phyloP scores from a whole-genome alignment of 2,888 invertebrate species.

The Lycaena phlaeas region DNA sequence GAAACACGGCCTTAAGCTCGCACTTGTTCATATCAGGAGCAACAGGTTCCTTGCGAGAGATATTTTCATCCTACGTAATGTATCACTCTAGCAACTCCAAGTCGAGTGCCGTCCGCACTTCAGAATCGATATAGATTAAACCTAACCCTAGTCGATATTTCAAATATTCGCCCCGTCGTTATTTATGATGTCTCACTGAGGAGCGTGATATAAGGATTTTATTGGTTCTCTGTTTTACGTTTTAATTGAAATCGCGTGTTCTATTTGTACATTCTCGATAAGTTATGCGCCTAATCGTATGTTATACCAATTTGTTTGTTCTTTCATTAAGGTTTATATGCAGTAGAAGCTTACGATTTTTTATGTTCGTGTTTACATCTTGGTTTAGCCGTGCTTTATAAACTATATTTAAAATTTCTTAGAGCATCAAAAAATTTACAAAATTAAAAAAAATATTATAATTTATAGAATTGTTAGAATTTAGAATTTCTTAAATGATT shows the following conservation, averaged over 20 bases:
- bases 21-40: conserved; percentile 41
- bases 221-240: conserved; percentile 30
- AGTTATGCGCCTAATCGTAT: conserved; percentile 24
- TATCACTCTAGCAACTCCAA: conserved; percentile 45
- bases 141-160: conserved; percentile 31
- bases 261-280: conserved; percentile 26
- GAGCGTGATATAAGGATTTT: conserved; percentile 45
- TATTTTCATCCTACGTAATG: conserved; percentile 61
- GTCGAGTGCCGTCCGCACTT: conserved; percentile 28
- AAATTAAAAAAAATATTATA: too few relatives aligned
- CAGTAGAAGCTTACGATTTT: too few relatives aligned
- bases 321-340: neutral
- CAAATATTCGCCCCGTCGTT: conserved; percentile 31
- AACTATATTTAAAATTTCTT: too few relatives aligned
- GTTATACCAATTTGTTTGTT: too few relatives aligned
- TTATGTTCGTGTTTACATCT: conserved; percentile 6
- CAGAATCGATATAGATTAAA: conserved; percentile 27
- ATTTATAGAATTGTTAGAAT: too few relatives aligned
- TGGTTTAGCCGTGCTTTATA: too few relatives aligned
- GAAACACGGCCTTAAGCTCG: conserved; percentile 21
- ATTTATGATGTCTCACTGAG: conserved; percentile 43
- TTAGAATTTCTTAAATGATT: too few relatives aligned
- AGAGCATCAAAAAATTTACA: too few relatives aligned
- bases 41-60: conserved; percentile 58
- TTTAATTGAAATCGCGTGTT: conserved; percentile 47